Evolutionary conservation across 2,113 vertebrate genomes (phyloP).

Genomic region (Percina caprodes): DNA sequence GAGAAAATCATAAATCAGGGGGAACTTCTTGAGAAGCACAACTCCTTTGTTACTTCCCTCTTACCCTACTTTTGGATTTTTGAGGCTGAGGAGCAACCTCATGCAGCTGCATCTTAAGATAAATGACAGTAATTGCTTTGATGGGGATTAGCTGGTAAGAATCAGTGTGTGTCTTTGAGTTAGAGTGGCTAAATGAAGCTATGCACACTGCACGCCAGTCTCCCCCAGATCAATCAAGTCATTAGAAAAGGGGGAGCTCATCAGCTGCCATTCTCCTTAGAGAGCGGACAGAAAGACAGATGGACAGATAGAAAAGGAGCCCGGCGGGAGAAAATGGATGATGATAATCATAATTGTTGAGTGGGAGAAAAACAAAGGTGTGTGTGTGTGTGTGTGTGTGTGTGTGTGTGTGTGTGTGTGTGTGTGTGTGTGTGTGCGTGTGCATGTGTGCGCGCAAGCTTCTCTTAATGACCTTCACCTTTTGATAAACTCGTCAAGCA

Average conservation of each 20-base stretch:
- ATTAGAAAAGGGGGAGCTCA: constrained; percentile 78
- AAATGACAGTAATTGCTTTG: constrained; percentile 83
- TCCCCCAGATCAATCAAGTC: constrained; percentile 78
- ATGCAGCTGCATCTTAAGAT: constrained; percentile 78
- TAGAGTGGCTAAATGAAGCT: constrained; percentile 70
- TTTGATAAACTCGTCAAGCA: constrained; percentile 28
- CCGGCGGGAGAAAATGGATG: constrained; percentile 49
- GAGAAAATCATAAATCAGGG: constrained; percentile 48
- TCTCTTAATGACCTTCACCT: background rate
- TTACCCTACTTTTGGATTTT: constrained; percentile 59
- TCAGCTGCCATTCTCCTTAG: constrained; percentile 72
- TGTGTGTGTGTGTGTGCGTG: background rate
- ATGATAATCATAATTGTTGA: constrained; percentile 71
- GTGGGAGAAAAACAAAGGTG: constrained; percentile 57
- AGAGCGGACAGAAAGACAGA: constrained; percentile 62
- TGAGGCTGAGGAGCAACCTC: constrained; percentile 58
- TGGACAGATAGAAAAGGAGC: constrained; percentile 35
- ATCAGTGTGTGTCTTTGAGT: constrained; percentile 66
- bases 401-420: background rate
- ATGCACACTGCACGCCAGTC: constrained; percentile 28
- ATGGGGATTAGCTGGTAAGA: constrained; percentile 80
- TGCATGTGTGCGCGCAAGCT: background rate
- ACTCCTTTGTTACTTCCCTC: constrained; percentile 41
- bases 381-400: background rate
- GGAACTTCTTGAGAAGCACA: constrained; percentile 46